A percentile compares a stretch with the other conserved stretches of the same genome.
Evolutionary conservation across 2,888 invertebrate species (phyloP).

Genomic region (Chelonus formosanus): DNA sequence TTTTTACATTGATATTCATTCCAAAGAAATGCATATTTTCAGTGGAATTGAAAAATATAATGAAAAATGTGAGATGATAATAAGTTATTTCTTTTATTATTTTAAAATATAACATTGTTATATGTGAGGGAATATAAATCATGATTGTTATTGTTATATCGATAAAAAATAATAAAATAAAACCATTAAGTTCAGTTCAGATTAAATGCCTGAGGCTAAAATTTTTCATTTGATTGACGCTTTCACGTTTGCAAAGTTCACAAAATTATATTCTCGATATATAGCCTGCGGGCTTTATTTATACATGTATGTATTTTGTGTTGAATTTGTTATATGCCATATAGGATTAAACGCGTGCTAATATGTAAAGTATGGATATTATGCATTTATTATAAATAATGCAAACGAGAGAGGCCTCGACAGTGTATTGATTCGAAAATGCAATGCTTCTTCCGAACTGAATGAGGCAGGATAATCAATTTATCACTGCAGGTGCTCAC

Average conservation of each 20-base stretch:
- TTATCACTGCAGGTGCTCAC: slow-evolving; percentile 61
- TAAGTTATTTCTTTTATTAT: no score
- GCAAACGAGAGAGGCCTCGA: slow-evolving; percentile 39
- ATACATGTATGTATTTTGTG: slow-evolving; percentile 15
- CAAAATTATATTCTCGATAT: slow-evolving; percentile 47
- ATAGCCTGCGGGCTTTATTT: slow-evolving; percentile 36
- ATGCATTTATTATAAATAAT: slow-evolving; percentile 60
- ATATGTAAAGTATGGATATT: slow-evolving; percentile 59
- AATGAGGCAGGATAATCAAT: slow-evolving; percentile 56
- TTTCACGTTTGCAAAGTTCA: slow-evolving; percentile 44
- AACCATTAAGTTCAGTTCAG: not conserved
- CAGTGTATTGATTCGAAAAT: slow-evolving; percentile 19
- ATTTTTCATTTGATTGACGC: slow-evolving; percentile 24
- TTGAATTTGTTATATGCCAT: slow-evolving; percentile 32
- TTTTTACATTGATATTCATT: no score
- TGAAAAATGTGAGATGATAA: no score
- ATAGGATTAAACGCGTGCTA: slow-evolving; percentile 38
- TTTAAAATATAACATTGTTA: no score
- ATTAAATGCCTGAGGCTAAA: slow-evolving; percentile 24
- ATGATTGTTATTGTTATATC: no score
- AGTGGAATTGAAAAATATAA: no score
- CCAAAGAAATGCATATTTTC: no score
- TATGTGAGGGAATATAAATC: no score
- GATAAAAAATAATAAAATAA: no score
- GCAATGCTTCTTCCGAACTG: slow-evolving; percentile 8